Base-by-base conservation (phyloP, 2,888 invertebrate genomes). In the Spisula solida region DNA sequence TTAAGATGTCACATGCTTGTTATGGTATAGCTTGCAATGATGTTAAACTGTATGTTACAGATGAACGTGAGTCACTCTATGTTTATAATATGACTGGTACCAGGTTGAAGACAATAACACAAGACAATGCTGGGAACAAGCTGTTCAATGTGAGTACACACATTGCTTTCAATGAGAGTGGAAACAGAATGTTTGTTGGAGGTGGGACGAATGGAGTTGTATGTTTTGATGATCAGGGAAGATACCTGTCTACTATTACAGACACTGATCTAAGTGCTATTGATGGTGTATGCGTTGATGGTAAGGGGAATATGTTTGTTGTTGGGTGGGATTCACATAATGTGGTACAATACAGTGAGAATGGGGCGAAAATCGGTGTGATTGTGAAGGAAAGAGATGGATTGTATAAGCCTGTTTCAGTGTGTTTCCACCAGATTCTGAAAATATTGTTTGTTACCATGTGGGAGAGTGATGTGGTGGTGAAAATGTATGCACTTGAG, bases 1-100 rank as follows among this genome's bases (percentile, higher is more conserved):
- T 86, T 25, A 80, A 86, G n/a, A n/a, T 86, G 29, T 34, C 41
- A 8, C 81, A 81, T 66, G 1, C 10, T n/a, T 86, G 86, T 48
- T 81, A 41, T 80, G 86, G 81, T 56, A 47, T 86, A 31, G 48
- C 66, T 25, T 81, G 47, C 56, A 79, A 55, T 0, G 51, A 75
- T 83, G 48, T 14, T 29, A 75, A 75, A 31, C 48, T 83, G 18
- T 83, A 83, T 25, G 29, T 75, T 8, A 51, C 83, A 25, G 70
- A 70, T 25, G 10, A 1, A 12, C 10, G n/a, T n/a, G 25, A 8
- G 4, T 29, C 18, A 14, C 0, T 83, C 0, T 75, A 83, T 51
- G 66, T 83, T 34, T 31, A 83, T 31, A 51, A 75, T 75, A 48
- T 83, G 48, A 51, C 83, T 47, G 75, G 83, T 41, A 83, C 66